phyloP scores from a whole-genome alignment of 2,888 invertebrate genomes.

The Heteromyza rotundicornis region DNA sequence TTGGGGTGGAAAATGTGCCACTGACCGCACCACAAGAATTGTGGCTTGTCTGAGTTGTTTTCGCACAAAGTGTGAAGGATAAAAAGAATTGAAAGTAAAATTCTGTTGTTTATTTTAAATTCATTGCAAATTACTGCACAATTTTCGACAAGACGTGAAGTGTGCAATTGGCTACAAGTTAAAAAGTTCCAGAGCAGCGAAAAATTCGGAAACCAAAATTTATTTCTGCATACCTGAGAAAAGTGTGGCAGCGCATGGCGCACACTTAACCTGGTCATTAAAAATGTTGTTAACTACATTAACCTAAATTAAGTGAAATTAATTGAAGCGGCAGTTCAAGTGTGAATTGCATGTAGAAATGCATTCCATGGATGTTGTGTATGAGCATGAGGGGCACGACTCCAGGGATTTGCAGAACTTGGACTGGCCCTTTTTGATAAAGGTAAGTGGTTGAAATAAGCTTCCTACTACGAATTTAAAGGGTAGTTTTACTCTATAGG shows the following conservation, averaged over 20 bases:
- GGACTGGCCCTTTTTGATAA: slow-evolving; percentile 61
- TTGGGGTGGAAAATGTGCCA: slow-evolving; percentile 40
- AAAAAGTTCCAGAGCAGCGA: too few species aligned
- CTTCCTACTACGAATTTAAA: slow-evolving; percentile 5
- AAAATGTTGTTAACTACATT: neutral
- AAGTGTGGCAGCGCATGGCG: too few species aligned
- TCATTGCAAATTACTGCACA: neutral
- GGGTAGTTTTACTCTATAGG: neutral
- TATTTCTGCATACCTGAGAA: too few species aligned
- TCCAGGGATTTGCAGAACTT: slow-evolving; percentile 44
- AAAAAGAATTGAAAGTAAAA: neutral
- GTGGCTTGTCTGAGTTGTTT: slow-evolving; percentile 30
- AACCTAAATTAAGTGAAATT: neutral
- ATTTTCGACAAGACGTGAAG: neutral
- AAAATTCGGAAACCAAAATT: too few species aligned
- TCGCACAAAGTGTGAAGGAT: neutral
- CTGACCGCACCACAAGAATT: slow-evolving; percentile 39
- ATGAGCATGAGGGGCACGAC: slow-evolving; percentile 25
- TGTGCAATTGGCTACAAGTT: too few species aligned
- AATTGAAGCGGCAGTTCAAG: neutral
- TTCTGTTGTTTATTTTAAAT: neutral
- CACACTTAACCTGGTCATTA: neutral
- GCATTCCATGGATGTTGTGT: neutral
- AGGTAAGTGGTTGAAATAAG: too few species aligned
- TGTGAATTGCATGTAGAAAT: neutral